Evolutionary conservation across 2,888 invertebrate species (phyloP).

Genomic region (Phyto melanocephala): DNA sequence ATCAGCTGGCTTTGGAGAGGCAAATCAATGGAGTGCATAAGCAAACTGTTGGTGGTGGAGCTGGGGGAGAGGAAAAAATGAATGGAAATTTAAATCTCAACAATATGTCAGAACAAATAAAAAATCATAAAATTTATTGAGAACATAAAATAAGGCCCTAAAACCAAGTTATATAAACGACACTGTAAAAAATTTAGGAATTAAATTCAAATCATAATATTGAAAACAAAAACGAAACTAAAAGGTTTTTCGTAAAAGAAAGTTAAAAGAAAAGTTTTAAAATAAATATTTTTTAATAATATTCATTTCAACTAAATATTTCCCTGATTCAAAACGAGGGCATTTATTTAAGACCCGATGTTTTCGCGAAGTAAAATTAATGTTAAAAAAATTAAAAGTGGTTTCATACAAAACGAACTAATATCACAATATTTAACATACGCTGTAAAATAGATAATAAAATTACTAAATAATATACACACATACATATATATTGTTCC

Average conservation of each 20-base stretch:
- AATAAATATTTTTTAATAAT: no score
- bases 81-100: conserved; percentile 51
- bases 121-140: conserved; percentile 60
- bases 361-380: not conserved
- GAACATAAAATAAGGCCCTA: conserved; percentile 7
- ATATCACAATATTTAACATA: not conserved
- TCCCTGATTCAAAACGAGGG: no score
- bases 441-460: conserved; percentile 10
- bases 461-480: not conserved
- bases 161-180: not conserved
- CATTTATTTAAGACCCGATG: not conserved
- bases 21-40: conserved; percentile 53
- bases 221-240: not conserved
- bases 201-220: not conserved
- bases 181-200: not conserved
- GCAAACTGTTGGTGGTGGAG: not conserved
- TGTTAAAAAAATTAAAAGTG: conserved; percentile 22
- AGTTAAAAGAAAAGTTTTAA: not conserved
- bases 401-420: conserved; percentile 59
- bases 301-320: no score
- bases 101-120: conserved; percentile 51
- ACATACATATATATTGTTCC: conserved; percentile 58
- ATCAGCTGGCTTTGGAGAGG: conserved; percentile 54
- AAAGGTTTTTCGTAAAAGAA: not conserved
- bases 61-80: conserved; percentile 13